Evolutionary conservation across 2,888 invertebrate species (phyloP).

Genomic region (Cantharis nigra): DNA sequence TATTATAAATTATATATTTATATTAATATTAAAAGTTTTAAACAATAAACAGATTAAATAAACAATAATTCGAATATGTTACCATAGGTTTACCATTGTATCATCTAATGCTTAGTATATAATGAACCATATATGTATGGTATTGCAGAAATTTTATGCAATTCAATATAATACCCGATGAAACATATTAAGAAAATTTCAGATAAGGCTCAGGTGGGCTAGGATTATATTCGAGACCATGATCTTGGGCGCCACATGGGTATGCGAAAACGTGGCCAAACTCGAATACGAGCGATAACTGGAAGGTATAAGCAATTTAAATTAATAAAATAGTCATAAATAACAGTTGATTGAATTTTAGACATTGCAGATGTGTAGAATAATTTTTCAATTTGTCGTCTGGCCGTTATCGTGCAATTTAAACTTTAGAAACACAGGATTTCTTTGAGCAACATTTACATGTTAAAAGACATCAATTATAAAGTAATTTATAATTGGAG

Average conservation of each 20-base stretch:
- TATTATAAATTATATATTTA: no score
- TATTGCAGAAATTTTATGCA: no score
- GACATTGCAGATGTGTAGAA: neutral
- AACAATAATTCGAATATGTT: no score
- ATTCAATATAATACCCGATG: no score
- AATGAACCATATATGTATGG: no score
- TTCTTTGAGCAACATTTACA: neutral
- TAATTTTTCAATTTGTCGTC: conserved; percentile 3
- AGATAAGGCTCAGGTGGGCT: no score
- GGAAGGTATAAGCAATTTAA: neutral
- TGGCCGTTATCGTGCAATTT: neutral
- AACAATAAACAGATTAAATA: no score
- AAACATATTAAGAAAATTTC: no score
- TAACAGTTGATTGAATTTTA: neutral
- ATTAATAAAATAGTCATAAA: neutral
- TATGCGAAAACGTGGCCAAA: neutral
- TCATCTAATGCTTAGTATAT: no score
- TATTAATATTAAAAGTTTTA: no score
- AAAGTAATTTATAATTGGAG: neutral
- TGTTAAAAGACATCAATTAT: neutral
- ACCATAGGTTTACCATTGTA: no score
- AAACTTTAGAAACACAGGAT: neutral
- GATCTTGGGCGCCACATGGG: neutral
- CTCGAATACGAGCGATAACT: neutral
- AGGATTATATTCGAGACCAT: neutral